Percentiles rank a stretch among this genome's conserved stretches.
These are phyloP conservation scores for Sialia sialis DNA, from an alignment of 2,113 vertebrate species.

Conservation along the genomic window DNA sequence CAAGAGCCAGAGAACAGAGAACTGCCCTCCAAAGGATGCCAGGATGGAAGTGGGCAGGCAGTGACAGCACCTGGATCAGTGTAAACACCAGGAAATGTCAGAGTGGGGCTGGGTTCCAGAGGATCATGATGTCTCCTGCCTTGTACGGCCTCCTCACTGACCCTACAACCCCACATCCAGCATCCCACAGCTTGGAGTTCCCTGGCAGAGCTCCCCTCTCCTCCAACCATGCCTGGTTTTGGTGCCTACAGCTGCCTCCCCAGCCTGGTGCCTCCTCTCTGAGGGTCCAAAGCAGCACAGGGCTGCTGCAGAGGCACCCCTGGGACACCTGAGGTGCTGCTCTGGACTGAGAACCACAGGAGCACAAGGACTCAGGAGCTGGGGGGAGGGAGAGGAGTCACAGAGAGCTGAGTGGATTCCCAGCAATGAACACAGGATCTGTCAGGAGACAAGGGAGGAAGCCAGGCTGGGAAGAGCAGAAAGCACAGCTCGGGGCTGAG, in stretches of 20 bases:
- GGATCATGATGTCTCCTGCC: not conserved
- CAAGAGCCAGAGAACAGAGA: not conserved
- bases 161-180: not conserved
- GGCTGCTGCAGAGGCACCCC: not conserved
- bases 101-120: not conserved
- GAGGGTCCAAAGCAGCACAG: not conserved
- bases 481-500: not conserved
- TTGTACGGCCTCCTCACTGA: not conserved
- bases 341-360: not conserved
- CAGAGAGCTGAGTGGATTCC: not conserved
- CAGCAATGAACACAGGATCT: not conserved
- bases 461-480: not conserved
- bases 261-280: not conserved
- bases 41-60: not conserved
- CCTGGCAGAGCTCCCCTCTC: not conserved
- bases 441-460: not conserved
- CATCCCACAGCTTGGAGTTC: not conserved
- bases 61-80: not conserved
- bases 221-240: not conserved
- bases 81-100: not conserved
- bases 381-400: not conserved
- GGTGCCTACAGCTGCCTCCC: not conserved
- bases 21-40: not conserved
- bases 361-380: not conserved
- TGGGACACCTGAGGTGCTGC: not conserved